Conservation (phyloP, 2,113 vertebrate genomes). For the Planiliza haematocheilus region DNA sequence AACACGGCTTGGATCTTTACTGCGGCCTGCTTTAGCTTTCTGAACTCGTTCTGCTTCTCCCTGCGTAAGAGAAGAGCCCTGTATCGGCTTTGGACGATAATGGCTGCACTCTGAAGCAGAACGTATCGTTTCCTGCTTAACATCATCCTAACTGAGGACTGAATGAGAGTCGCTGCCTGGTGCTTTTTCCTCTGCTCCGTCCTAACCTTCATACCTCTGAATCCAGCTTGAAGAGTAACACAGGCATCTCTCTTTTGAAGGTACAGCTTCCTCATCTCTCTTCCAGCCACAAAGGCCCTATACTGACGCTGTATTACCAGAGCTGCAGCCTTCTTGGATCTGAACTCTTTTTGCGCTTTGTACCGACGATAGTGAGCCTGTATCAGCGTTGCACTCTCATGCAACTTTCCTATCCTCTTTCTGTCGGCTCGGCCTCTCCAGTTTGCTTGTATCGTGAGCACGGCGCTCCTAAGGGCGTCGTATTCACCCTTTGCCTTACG, state of each 20-base stretch:
- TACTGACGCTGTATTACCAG: constrained; percentile 83
- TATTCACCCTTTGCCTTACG: constrained; percentile 74
- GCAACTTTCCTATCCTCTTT: constrained; percentile 69
- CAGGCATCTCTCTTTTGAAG: constrained; percentile 74
- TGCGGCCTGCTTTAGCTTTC: constrained; percentile 74
- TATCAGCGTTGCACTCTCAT: constrained; percentile 81
- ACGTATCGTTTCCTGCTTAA: constrained; percentile 75
- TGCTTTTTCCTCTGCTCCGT: constrained; percentile 65
- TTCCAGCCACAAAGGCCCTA: constrained; percentile 76
- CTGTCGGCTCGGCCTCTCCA: constrained; percentile 86
- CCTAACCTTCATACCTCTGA: constrained; percentile 84
- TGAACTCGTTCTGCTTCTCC: constrained; percentile 74
- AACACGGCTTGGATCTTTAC: constrained; percentile 85
- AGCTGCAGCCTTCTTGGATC: constrained; percentile 74
- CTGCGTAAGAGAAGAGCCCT: constrained; percentile 61
- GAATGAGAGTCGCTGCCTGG: constrained; percentile 84
- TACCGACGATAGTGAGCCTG: constrained; percentile 87
- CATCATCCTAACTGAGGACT: constrained; percentile 82
- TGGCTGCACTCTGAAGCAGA: constrained; percentile 70
- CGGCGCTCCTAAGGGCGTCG: constrained; percentile 48
- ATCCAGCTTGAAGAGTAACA: constrained; percentile 84
- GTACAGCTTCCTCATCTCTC: constrained; percentile 65
- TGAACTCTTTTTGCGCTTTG: constrained; percentile 73
- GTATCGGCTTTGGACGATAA: constrained; percentile 85
- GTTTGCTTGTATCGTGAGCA: constrained; percentile 81